Conservation (phyloP, 2,888 invertebrate species). For the Drosophila recens region DNA sequence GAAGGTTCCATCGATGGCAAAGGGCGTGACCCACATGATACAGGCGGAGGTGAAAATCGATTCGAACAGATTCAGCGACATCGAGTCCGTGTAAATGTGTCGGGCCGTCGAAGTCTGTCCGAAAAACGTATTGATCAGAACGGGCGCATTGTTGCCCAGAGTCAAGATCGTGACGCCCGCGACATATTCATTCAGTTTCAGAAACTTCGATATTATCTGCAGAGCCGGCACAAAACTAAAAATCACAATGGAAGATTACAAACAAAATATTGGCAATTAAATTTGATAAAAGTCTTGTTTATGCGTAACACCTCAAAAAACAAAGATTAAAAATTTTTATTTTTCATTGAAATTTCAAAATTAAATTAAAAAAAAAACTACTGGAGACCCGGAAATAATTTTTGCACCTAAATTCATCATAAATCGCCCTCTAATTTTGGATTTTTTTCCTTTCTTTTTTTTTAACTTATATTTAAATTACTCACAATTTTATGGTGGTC, state of each 20-base stretch:
- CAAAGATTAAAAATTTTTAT: too few species aligned
- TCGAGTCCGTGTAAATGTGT: constrained; percentile 84
- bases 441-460: too few species aligned
- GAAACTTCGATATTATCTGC: constrained; percentile 85
- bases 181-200: constrained; percentile 86
- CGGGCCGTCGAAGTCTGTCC: constrained; percentile 83
- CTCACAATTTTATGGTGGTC: constrained; percentile 43
- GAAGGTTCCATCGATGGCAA: constrained; percentile 80
- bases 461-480: not conserved
- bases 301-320: too few species aligned
- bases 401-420: not conserved
- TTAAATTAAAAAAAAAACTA: too few species aligned
- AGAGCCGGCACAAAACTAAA: constrained; percentile 87
- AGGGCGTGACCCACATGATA: constrained; percentile 86
- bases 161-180: constrained; percentile 90
- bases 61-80: constrained; percentile 88
- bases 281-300: not conserved
- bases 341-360: too few species aligned
- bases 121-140: constrained; percentile 88
- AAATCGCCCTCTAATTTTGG: too few species aligned
- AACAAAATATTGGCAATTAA: not conserved
- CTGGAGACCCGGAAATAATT: too few species aligned
- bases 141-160: constrained; percentile 90
- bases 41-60: constrained; percentile 87
- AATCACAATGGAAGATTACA: not conserved